Conservation (phyloP, 2,113 vertebrate genomes). For the Bettongia penicillata region DNA sequence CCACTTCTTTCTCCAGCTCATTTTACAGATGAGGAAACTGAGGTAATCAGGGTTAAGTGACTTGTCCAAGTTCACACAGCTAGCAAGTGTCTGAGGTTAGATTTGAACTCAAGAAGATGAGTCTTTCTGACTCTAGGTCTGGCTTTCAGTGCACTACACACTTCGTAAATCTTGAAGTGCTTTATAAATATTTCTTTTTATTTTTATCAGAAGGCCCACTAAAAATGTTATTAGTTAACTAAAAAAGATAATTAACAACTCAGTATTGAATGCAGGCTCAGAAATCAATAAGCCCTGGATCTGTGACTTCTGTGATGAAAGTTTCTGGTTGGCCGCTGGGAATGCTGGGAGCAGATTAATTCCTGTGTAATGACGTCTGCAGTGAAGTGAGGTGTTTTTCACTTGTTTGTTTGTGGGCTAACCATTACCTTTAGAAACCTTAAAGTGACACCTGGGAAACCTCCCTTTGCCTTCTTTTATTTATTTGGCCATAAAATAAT, state of each 20-base stretch:
- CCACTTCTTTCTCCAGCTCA: neutral
- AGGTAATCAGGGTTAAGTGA: neutral
- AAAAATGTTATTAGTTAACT: neutral
- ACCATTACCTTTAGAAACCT: neutral
- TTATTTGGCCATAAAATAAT: conserved; percentile 9
- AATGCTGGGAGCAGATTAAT: neutral
- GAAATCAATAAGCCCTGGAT: neutral
- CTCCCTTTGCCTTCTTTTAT: neutral
- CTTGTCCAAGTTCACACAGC: neutral
- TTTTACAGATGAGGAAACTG: neutral
- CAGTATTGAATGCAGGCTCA: neutral
- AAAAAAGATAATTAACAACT: neutral
- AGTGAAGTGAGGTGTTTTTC: neutral
- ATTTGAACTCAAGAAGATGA: neutral
- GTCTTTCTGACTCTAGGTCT: neutral
- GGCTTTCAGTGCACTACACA: neutral
- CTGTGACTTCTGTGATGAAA: neutral
- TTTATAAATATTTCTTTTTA: neutral
- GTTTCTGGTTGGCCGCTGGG: neutral
- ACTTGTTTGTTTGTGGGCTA: conserved; percentile 3
- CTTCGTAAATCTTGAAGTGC: neutral
- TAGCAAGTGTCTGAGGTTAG: neutral
- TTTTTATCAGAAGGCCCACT: neutral
- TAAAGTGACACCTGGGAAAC: conserved; percentile 9
- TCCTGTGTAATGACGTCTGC: neutral